phyloP scores from a whole-genome alignment of 2,888 invertebrate species.

The Sphaeridia pumilis region DNA sequence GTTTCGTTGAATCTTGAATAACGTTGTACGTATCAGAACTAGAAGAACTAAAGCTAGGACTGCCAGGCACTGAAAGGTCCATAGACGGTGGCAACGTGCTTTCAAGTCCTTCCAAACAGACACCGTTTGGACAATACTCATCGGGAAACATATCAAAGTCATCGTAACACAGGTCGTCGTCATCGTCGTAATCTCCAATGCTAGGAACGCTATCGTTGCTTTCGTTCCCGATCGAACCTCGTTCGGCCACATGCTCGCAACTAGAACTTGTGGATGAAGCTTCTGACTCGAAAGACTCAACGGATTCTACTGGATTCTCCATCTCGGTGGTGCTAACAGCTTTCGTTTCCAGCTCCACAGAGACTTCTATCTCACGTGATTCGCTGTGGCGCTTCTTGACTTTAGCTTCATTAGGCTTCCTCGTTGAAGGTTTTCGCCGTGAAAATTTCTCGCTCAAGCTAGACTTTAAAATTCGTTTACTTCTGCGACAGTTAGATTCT shows the following conservation, averaged over 20 bases:
- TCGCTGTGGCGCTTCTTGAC: too few species aligned
- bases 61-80: conserved; percentile 8
- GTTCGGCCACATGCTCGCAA: too few species aligned
- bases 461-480: too few species aligned
- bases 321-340: not conserved
- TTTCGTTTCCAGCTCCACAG: too few species aligned
- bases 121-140: conserved; percentile 34
- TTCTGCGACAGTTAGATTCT: too few species aligned
- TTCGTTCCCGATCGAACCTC: not conserved
- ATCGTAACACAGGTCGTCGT: conserved; percentile 14
- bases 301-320: not conserved
- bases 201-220: not conserved
- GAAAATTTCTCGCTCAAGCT: too few species aligned
- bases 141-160: conserved; percentile 29
- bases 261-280: too few species aligned
- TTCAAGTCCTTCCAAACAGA: conserved; percentile 6
- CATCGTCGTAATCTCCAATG: conserved; percentile 5
- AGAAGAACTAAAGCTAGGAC: not conserved
- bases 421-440: too few species aligned
- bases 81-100: conserved; percentile 8
- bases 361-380: too few species aligned
- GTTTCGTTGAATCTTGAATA: not conserved
- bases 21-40: not conserved
- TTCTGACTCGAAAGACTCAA: too few species aligned
- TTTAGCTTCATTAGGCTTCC: too few species aligned